phyloP scores from a whole-genome alignment of 2,797 vertebrate species.

The Lacerta bilineata region DNA sequence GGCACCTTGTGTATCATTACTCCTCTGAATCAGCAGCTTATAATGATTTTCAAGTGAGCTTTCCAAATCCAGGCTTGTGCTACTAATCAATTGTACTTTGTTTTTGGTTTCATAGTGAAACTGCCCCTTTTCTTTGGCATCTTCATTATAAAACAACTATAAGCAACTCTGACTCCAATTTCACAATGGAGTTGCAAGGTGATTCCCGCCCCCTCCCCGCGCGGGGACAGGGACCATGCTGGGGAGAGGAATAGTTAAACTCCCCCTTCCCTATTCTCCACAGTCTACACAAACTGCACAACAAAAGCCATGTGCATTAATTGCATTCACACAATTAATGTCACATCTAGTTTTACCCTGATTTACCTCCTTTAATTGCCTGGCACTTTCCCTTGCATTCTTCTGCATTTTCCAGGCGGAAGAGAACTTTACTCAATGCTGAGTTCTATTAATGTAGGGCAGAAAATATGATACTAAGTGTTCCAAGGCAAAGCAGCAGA shows the following conservation, averaged over 20 bases:
- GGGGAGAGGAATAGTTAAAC: background rate
- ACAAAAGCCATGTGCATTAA: background rate
- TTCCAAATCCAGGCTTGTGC: background rate
- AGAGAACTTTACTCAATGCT: slow-evolving; percentile 56
- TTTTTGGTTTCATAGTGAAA: background rate
- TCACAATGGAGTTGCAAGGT: background rate
- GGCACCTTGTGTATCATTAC: background rate
- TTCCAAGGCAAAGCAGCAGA: slow-evolving; percentile 54
- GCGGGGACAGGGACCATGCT: no score
- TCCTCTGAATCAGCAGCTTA: background rate
- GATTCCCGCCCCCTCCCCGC: no score
- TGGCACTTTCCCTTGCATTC: slow-evolving; percentile 37
- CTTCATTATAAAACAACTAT: background rate
- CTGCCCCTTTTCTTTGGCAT: background rate
- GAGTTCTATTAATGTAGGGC: slow-evolving; percentile 61
- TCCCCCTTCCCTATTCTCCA: no score
- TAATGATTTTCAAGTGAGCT: background rate
- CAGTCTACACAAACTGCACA: background rate
- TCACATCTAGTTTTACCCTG: background rate
- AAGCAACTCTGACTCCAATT: background rate
- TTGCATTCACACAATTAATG: background rate
- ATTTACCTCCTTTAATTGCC: slow-evolving; percentile 48
- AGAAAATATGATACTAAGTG: slow-evolving; percentile 51
- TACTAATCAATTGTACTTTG: background rate
- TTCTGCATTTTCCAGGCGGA: slow-evolving; percentile 43